Conservation (phyloP, 2,797 vertebrate species). For the Erethizon dorsatum region DNA sequence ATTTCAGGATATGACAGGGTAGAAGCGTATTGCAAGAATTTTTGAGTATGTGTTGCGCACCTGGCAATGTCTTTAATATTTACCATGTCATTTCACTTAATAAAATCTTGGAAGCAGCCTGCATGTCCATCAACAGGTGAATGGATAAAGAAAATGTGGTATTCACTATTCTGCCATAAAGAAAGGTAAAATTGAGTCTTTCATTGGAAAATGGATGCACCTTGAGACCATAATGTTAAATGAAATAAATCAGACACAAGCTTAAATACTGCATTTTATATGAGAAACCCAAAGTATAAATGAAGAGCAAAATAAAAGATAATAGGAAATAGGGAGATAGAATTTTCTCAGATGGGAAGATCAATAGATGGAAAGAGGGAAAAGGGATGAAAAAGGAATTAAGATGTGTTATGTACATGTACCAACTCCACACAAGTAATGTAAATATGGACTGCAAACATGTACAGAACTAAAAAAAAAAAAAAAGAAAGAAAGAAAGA, state of each 20-base stretch:
- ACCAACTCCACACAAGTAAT: not conserved
- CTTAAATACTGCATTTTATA: not conserved
- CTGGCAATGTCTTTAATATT: not conserved
- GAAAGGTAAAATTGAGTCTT: not conserved
- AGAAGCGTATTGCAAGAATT: not conserved
- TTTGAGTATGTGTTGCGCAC: not conserved
- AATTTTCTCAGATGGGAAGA: not conserved
- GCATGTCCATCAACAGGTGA: not conserved
- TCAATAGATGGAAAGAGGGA: not conserved
- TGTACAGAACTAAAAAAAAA: not conserved
- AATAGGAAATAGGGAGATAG: not conserved
- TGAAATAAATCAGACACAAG: not conserved
- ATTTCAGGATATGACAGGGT: not conserved
- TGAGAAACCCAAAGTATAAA: not conserved
- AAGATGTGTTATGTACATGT: not conserved
- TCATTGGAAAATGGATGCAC: not conserved
- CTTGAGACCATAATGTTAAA: not conserved
- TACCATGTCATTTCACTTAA: not conserved
- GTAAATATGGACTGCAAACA: not conserved
- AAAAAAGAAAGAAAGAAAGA: fast-evolving
- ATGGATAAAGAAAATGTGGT: not conserved
- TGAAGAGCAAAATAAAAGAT: not conserved
- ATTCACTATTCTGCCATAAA: not conserved
- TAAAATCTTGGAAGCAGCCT: not conserved
- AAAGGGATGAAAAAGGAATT: not conserved